A percentile compares a stretch with the other conserved stretches of the same genome.
Conservation (phyloP, 2,888 invertebrate species). For the Mimachlamys varia region DNA sequence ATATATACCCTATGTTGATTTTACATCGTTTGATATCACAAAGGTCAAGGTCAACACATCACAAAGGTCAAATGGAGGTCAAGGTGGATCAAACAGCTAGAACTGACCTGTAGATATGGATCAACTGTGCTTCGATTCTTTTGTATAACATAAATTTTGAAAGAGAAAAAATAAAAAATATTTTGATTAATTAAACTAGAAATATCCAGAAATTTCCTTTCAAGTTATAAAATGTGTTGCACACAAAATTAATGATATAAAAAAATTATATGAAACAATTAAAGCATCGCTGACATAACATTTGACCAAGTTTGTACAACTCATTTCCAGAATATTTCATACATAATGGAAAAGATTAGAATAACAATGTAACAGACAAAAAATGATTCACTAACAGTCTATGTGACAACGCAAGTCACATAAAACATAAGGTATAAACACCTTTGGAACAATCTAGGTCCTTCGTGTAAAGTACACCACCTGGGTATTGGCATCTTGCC, state of each 20-base stretch:
- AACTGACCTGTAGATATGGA: conserved; percentile 6
- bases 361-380: neutral
- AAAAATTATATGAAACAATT: neutral
- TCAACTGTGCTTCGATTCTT: neutral
- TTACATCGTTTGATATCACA: conserved; percentile 1
- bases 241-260: neutral
- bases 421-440: neutral
- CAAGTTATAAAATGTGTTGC: neutral
- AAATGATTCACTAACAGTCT: conserved; percentile 14
- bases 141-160: neutral
- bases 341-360: neutral
- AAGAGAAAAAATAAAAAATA: neutral
- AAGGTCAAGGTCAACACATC: conserved; percentile 20
- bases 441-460: neutral
- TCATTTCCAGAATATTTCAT: neutral
- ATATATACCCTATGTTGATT: neutral
- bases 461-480: neutral
- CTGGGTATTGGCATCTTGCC: neutral
- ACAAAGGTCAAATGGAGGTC: neutral
- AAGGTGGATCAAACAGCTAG: neutral
- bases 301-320: neutral
- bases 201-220: neutral
- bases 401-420: neutral
- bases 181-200: neutral
- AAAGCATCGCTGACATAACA: neutral